phyloP scores from a whole-genome alignment of 2,888 invertebrate species.

The Pherbina coryleti region DNA sequence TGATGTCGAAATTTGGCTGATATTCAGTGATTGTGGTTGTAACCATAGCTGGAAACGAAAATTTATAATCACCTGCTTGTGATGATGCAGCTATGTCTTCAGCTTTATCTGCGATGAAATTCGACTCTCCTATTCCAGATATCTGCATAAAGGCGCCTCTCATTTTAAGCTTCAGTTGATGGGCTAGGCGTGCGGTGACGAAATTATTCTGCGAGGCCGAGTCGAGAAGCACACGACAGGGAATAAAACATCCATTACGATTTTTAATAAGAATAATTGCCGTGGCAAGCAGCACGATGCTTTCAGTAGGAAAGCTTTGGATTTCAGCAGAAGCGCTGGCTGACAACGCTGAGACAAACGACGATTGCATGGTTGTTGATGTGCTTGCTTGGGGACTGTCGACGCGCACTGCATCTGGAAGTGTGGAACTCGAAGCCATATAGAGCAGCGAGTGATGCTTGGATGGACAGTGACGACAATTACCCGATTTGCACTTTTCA shows the following conservation, averaged over 20 bases:
- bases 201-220: not conserved
- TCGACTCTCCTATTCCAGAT: not conserved
- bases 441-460: not conserved
- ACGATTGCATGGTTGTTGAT: not conserved
- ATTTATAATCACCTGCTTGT: not conserved
- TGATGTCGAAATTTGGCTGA: conserved; percentile 42
- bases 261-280: not conserved
- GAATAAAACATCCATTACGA: not conserved
- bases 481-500: conserved; percentile 41
- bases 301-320: not conserved
- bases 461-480: not conserved
- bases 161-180: not conserved
- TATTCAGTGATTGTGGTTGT: conserved; percentile 46
- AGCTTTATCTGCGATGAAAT: not conserved
- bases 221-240: not conserved
- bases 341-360: too few species aligned
- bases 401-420: not conserved
- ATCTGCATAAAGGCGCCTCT: not conserved
- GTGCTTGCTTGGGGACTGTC: not conserved
- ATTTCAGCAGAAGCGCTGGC: not conserved
- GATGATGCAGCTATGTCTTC: not conserved
- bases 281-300: not conserved
- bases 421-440: not conserved
- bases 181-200: not conserved
- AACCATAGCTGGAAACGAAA: conserved; percentile 41